phyloP scores from a whole-genome alignment of 2,797 vertebrate genomes.

The Kryptolebias ocellatus region DNA sequence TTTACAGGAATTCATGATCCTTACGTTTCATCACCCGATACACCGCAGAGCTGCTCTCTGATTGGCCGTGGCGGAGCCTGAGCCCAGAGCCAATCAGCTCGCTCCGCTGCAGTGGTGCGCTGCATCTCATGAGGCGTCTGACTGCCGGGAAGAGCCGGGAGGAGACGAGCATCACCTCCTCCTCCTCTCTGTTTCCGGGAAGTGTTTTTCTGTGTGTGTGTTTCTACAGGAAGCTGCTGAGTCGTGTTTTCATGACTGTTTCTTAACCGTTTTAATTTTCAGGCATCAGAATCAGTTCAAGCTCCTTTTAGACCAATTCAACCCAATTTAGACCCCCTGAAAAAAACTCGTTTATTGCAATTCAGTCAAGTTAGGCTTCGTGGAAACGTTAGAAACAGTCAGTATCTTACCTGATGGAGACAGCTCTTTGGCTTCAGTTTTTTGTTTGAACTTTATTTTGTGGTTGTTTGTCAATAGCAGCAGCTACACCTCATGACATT shows the following conservation, averaged over 20 bases:
- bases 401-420: too few relatives aligned
- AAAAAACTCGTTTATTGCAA: too few relatives aligned
- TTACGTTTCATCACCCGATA: background rate
- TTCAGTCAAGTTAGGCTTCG: too few relatives aligned
- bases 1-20: constrained; percentile 36
- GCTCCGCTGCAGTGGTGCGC: constrained; percentile 12
- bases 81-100: constrained; percentile 38
- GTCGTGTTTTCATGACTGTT: background rate
- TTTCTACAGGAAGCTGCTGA: constrained; percentile 17
- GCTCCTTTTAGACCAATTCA: too few relatives aligned
- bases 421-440: too few relatives aligned
- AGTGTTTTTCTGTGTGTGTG: constrained; percentile 18
- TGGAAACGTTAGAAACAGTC: too few relatives aligned
- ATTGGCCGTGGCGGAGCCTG: constrained; percentile 25
- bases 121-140: constrained; percentile 49
- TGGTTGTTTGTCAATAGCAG: too few relatives aligned
- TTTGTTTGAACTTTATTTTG: too few relatives aligned
- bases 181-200: constrained; percentile 59
- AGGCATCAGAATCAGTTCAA: too few relatives aligned
- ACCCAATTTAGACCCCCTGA: too few relatives aligned
- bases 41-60: background rate
- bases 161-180: constrained; percentile 46
- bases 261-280: background rate
- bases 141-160: constrained; percentile 58
- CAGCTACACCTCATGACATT: too few relatives aligned